phyloP scores from a whole-genome alignment of 2,797 vertebrate genomes.

The Tachyglossus aculeatus region DNA sequence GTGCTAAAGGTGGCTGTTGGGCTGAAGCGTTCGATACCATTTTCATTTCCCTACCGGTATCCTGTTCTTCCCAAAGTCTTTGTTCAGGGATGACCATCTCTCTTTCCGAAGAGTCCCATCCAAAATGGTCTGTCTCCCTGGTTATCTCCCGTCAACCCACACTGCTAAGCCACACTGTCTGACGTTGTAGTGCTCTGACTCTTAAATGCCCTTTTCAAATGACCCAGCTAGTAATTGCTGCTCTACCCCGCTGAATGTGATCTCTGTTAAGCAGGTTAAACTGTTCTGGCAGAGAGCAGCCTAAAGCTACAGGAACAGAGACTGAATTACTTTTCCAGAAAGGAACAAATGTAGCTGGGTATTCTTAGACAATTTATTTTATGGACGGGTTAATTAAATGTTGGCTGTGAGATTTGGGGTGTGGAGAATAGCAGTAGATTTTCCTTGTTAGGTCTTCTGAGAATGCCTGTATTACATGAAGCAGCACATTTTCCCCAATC shows the following conservation, averaged over 20 bases:
- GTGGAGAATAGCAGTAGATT: not conserved
- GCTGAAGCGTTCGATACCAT: too few relatives aligned
- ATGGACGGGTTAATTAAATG: not conserved
- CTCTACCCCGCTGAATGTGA: not conserved
- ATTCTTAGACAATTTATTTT: conserved; percentile 1
- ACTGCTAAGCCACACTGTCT: too few relatives aligned
- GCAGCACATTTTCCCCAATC: too few relatives aligned
- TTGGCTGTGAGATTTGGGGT: not conserved
- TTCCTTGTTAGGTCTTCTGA: not conserved
- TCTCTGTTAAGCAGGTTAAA: not conserved
- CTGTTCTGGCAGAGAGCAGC: not conserved
- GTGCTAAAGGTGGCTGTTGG: too few relatives aligned
- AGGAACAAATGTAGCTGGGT: not conserved
- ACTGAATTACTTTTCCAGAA: not conserved
- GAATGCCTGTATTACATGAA: not conserved
- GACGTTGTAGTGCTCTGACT: too few relatives aligned
- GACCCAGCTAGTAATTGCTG: not conserved
- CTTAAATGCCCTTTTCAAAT: too few relatives aligned
- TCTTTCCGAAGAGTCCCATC: too few relatives aligned
- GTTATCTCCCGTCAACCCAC: too few relatives aligned
- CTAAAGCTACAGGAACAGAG: not conserved
- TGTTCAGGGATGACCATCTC: too few relatives aligned
- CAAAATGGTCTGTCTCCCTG: too few relatives aligned
- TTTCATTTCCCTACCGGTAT: too few relatives aligned
- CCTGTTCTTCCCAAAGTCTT: too few relatives aligned